phyloP scores from a whole-genome alignment of 1,140 invertebrate species.

The Drosophila serrata region DNA sequence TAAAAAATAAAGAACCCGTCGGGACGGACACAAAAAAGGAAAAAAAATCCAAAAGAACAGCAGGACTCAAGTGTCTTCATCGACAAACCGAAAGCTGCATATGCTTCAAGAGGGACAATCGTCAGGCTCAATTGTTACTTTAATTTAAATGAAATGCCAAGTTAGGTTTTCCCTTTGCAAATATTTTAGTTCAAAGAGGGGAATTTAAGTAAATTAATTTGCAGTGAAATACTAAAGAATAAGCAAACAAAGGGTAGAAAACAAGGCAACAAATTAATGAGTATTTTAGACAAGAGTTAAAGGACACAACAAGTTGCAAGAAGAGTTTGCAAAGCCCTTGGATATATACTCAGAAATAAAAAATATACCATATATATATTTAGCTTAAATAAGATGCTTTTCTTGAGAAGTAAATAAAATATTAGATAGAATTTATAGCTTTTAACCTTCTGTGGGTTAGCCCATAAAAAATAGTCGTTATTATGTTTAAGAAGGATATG shows the following conservation, averaged over 20 bases:
- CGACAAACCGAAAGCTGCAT: constrained; percentile 5
- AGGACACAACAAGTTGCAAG: background rate
- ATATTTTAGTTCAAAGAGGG: no score
- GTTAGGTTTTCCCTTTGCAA: background rate
- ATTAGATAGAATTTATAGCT: background rate
- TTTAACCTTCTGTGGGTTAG: background rate
- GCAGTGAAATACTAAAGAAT: background rate
- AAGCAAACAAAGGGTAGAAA: background rate
- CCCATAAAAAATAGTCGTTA: background rate
- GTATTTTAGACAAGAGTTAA: background rate
- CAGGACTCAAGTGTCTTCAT: constrained; percentile 19
- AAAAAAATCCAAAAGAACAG: background rate
- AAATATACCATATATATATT: background rate
- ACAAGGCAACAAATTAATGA: background rate
- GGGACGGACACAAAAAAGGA: constrained; percentile 15
- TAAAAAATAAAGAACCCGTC: constrained; percentile 32
- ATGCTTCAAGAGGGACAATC: constrained; percentile 10
- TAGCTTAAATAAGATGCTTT: background rate
- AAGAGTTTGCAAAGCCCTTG: background rate
- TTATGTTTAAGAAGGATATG: no score
- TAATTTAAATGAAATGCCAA: background rate
- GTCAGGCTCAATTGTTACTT: background rate
- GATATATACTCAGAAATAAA: no score
- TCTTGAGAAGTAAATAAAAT: background rate
- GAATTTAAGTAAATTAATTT: no score